Conservation (phyloP, 2,113 vertebrate species). For the Cacatua alba region DNA sequence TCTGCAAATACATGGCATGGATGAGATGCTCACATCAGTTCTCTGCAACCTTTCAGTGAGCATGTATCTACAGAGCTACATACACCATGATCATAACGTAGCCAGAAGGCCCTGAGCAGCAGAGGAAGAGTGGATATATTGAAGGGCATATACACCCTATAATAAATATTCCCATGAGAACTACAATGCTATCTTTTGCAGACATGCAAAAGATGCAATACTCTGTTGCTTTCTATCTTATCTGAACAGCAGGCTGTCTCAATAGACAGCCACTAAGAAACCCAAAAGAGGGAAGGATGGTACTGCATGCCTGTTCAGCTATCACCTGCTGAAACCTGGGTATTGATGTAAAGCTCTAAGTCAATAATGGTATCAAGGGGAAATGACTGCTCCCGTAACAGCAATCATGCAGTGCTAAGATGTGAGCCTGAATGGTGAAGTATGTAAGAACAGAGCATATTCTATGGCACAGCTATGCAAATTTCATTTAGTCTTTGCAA, state of each 20-base stretch:
- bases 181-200: neutral
- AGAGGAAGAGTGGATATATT: accelerated
- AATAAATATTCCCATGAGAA: neutral
- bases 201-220: neutral
- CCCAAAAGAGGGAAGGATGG: neutral
- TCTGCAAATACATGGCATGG: neutral
- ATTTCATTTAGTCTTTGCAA: neutral
- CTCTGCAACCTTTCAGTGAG: neutral
- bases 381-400: neutral
- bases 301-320: neutral
- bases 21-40: neutral
- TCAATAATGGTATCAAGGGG: neutral
- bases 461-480: neutral
- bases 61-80: too few relatives aligned
- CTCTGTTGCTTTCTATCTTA: neutral
- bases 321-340: neutral
- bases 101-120: neutral
- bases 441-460: neutral
- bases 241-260: neutral
- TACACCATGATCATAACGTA: accelerated
- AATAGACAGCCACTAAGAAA: neutral
- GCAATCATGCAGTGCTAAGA: neutral
- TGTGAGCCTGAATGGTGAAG: neutral
- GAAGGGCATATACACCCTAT: neutral
- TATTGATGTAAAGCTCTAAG: neutral